These are phyloP conservation scores for Gobius niger DNA, from an alignment of 2,113 vertebrate species.

Conservation along the genomic window DNA sequence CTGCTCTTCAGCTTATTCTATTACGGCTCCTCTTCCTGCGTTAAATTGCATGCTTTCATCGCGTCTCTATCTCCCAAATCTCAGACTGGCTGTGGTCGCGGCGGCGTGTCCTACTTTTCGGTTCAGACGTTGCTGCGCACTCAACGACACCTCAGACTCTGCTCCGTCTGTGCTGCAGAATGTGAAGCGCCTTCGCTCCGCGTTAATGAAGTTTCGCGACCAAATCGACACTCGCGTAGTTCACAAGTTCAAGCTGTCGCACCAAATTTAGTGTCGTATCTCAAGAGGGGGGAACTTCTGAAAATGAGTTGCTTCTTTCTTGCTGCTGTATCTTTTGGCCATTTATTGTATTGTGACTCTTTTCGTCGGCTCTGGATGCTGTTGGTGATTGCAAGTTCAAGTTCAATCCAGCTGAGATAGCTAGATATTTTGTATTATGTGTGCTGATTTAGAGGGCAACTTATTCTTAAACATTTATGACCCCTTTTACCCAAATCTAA, in stretches of 20 bases:
- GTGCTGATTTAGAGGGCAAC: too few relatives aligned
- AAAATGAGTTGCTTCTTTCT: not conserved
- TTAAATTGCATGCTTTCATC: too few relatives aligned
- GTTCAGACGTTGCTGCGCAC: not conserved
- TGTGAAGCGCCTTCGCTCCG: not conserved
- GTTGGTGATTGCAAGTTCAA: too few relatives aligned
- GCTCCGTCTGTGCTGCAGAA: not conserved
- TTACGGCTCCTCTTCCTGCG: too few relatives aligned
- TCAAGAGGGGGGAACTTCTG: not conserved
- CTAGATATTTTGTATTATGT: too few relatives aligned
- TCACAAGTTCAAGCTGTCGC: not conserved
- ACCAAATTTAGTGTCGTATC: not conserved
- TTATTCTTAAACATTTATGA: too few relatives aligned
- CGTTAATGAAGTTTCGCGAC: slow-evolving; percentile 1
- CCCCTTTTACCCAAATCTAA: too few relatives aligned
- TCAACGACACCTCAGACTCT: not conserved
- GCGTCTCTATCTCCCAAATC: not conserved
- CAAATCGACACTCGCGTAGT: not conserved
- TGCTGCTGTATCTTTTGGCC: not conserved
- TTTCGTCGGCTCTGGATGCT: too few relatives aligned
- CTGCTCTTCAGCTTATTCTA: too few relatives aligned
- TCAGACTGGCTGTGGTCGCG: not conserved
- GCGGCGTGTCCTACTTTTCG: not conserved
- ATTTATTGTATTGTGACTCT: not conserved
- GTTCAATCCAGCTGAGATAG: too few relatives aligned